Percentiles rank a stretch among this genome's conserved stretches.
Conservation (phyloP, 2,797 vertebrate species). For the Pseudochaenichthys georgianus region DNA sequence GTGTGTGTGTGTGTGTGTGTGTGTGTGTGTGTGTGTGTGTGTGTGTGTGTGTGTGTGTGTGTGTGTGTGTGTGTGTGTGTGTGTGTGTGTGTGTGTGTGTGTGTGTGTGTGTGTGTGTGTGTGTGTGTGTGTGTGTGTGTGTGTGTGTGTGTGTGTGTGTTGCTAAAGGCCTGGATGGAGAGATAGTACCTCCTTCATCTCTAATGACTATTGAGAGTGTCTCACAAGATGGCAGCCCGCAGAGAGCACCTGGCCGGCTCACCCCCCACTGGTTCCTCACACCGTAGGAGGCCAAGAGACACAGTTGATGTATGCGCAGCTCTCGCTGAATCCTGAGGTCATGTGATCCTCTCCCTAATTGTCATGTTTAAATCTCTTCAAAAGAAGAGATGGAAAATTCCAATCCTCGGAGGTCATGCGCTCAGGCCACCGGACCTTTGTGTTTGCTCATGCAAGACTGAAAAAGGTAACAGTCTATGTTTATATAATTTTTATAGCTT, state of each 20-base stretch:
- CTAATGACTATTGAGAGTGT: constrained; percentile 80
- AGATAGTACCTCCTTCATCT: constrained; percentile 72
- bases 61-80: too few relatives aligned
- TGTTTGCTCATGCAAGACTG: constrained; percentile 75
- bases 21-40: too few relatives aligned
- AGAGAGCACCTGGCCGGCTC: constrained; percentile 77
- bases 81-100: constrained; percentile 19
- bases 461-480: constrained; percentile 79
- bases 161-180: constrained; percentile 75
- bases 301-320: constrained; percentile 38
- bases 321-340: constrained; percentile 63
- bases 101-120: constrained; percentile 50
- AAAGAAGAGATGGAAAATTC: constrained; percentile 79
- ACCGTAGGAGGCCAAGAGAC: constrained; percentile 23
- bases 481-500: constrained; percentile 78
- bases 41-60: too few relatives aligned
- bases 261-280: constrained; percentile 36
- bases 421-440: constrained; percentile 70
- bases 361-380: constrained; percentile 75
- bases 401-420: constrained; percentile 71
- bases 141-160: constrained; percentile 75
- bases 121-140: constrained; percentile 62
- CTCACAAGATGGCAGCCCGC: constrained; percentile 77
- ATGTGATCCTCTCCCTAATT: constrained; percentile 71
- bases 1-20: too few relatives aligned